These are phyloP conservation scores for Euwallacea similis DNA, from an alignment of 1,140 invertebrate genomes.

Conservation along the genomic window DNA sequence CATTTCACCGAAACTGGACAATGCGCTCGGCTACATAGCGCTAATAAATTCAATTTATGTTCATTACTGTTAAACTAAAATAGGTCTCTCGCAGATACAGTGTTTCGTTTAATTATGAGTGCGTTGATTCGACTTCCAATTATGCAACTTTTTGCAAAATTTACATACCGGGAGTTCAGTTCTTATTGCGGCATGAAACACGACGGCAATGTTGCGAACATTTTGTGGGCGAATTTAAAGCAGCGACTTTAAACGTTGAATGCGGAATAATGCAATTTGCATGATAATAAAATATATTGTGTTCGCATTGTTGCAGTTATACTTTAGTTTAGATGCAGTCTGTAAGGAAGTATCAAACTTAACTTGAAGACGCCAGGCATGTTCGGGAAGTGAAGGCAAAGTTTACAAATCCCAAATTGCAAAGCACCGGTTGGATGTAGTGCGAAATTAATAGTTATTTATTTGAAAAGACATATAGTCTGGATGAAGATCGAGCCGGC, in stretches of 20 bases:
- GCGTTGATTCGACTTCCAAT: too few species aligned
- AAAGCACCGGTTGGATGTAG: too few species aligned
- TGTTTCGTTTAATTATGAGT: slow-evolving; percentile 2
- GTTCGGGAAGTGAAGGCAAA: too few species aligned
- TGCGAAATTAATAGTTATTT: too few species aligned
- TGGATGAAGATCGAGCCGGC: too few species aligned
- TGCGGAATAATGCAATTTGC: slow-evolving; percentile 12
- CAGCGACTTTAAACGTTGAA: slow-evolving; percentile 6
- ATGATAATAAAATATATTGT: slow-evolving; percentile 11
- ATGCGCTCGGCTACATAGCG: not conserved
- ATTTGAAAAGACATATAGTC: too few species aligned
- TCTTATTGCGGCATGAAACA: too few species aligned
- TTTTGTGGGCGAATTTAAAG: slow-evolving; percentile 16
- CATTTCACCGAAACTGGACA: slow-evolving; percentile 8
- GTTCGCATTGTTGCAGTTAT: slow-evolving; percentile 2
- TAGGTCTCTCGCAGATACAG: not conserved
- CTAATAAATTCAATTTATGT: slow-evolving; percentile 20
- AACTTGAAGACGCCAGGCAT: too few species aligned
- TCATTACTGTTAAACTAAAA: slow-evolving; percentile 12
- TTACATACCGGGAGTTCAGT: too few species aligned
- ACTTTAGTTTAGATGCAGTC: not conserved
- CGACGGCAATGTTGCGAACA: slow-evolving; percentile 7
- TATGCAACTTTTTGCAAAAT: too few species aligned
- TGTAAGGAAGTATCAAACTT: too few species aligned
- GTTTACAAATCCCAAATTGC: too few species aligned